Conservation (phyloP, 2,888 invertebrate genomes). For the Dryobota labecula region DNA sequence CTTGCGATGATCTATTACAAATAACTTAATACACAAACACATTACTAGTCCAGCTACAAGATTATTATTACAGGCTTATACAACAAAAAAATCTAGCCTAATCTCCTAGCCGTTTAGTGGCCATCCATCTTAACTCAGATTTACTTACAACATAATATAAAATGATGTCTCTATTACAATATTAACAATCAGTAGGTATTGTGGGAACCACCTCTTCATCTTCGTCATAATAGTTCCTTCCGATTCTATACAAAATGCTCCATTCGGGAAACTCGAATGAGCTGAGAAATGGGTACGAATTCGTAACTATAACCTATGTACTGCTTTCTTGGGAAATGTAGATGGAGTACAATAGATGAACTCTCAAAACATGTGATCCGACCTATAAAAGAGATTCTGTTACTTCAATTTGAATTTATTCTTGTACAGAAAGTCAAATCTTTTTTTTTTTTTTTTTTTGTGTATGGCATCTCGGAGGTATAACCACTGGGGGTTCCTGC, state of each 20-base stretch:
- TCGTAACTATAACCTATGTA: conserved; percentile 23
- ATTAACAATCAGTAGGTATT: conserved; percentile 49
- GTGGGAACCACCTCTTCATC: conserved; percentile 18
- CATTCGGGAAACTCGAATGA: conserved; percentile 40
- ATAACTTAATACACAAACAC: conserved; percentile 36
- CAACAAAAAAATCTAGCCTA: conserved; percentile 46
- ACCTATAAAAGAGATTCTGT: not conserved
- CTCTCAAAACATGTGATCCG: conserved; percentile 7
- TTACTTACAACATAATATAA: conserved; percentile 28
- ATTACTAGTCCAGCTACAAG: conserved; percentile 23
- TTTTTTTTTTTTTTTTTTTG: too few relatives aligned
- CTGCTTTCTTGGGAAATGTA: conserved; percentile 4
- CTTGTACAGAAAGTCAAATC: not conserved
- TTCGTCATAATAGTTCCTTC: conserved; percentile 46
- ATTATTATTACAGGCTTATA: conserved; percentile 18
- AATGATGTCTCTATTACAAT: conserved; percentile 53
- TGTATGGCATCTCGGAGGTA: too few relatives aligned
- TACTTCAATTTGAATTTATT: not conserved
- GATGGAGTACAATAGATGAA: conserved; percentile 8
- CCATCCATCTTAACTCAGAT: conserved; percentile 47
- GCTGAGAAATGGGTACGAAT: conserved; percentile 40
- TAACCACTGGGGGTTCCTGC: too few relatives aligned
- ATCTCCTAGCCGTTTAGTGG: conserved; percentile 48
- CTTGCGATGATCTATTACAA: conserved; percentile 24
- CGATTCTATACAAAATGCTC: conserved; percentile 45